Percentiles rank a stretch among this genome's conserved stretches.
These are phyloP conservation scores for Pammene aurita DNA, from an alignment of 2,888 invertebrate species.

Conservation along the genomic window DNA sequence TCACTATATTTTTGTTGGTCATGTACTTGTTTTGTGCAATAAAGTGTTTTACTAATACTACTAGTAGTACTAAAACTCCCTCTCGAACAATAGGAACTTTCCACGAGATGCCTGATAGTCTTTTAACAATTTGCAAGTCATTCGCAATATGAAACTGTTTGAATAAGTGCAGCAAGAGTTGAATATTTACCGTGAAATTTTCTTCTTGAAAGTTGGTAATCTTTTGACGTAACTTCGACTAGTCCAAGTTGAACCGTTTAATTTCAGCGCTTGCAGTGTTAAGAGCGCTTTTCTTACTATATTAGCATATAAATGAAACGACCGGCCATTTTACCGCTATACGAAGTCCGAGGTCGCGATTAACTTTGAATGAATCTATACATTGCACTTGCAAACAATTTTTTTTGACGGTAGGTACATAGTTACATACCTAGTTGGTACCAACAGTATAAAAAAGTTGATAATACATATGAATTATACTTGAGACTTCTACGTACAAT, in stretches of 20 bases:
- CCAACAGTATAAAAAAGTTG: neutral
- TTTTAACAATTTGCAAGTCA: constrained; percentile 33
- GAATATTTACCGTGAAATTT: constrained; percentile 39
- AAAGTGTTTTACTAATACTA: too few relatives aligned
- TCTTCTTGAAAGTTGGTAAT: constrained; percentile 38
- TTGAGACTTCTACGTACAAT: too few relatives aligned
- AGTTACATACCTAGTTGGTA: too few relatives aligned
- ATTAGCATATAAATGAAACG: constrained; percentile 77
- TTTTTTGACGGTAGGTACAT: neutral
- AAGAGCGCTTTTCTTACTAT: constrained; percentile 53
- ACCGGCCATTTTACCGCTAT: constrained; percentile 57
- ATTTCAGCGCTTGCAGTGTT: constrained; percentile 45
- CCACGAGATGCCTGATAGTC: constrained; percentile 4
- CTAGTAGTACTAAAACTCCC: neutral
- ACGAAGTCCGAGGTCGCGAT: constrained; percentile 55
- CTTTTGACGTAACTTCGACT: constrained; percentile 40
- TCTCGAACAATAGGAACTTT: neutral
- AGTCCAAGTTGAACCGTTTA: constrained; percentile 41
- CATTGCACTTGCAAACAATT: constrained; percentile 1
- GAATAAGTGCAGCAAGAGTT: constrained; percentile 27
- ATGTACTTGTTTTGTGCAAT: too few relatives aligned
- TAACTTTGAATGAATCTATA: constrained; percentile 57
- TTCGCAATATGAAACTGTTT: constrained; percentile 23
- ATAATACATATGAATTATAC: neutral
- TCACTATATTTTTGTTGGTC: too few relatives aligned